phyloP scores from a whole-genome alignment of 2,888 invertebrate genomes.

The Timema cristinae region DNA sequence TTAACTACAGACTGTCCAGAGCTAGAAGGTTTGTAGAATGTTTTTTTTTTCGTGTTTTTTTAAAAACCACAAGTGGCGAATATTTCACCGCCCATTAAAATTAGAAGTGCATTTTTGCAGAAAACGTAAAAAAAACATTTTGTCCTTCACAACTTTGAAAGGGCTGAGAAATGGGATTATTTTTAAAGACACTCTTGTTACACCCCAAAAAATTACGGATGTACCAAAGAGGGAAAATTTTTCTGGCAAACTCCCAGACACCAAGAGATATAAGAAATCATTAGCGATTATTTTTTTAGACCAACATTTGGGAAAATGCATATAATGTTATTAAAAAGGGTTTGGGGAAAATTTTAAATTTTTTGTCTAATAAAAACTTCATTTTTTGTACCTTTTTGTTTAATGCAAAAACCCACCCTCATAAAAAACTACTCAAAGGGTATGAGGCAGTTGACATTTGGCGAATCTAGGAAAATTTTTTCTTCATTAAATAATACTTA shows the following conservation, averaged over 20 bases:
- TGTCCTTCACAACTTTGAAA: constrained; percentile 1
- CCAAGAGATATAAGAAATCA: not conserved
- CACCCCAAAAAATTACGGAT: not conserved
- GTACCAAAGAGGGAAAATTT: not conserved
- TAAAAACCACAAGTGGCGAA: too few species aligned
- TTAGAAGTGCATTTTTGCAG: too few species aligned
- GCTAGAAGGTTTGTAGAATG: too few species aligned
- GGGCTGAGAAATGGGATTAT: constrained; percentile 1
- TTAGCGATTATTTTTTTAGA: not conserved
- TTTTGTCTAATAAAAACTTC: too few species aligned
- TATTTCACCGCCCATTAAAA: too few species aligned
- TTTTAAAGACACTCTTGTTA: constrained; percentile 6
- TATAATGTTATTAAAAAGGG: not conserved
- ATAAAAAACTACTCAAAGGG: not conserved
- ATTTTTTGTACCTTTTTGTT: not conserved
- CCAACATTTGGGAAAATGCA: not conserved
- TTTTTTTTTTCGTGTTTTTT: too few species aligned
- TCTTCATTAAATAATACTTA: not conserved
- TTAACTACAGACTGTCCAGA: too few species aligned
- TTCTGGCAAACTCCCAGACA: too few species aligned
- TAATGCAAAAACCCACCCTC: not conserved
- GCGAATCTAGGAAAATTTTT: constrained; percentile 1
- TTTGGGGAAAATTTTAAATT: not conserved
- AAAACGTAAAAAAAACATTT: not conserved
- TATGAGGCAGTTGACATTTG: not conserved